Evolutionary conservation across 2,888 invertebrate species (phyloP), one percentile per base, ranked within the genome.

Genomic region (Keiferia lycopersicella): DNA sequence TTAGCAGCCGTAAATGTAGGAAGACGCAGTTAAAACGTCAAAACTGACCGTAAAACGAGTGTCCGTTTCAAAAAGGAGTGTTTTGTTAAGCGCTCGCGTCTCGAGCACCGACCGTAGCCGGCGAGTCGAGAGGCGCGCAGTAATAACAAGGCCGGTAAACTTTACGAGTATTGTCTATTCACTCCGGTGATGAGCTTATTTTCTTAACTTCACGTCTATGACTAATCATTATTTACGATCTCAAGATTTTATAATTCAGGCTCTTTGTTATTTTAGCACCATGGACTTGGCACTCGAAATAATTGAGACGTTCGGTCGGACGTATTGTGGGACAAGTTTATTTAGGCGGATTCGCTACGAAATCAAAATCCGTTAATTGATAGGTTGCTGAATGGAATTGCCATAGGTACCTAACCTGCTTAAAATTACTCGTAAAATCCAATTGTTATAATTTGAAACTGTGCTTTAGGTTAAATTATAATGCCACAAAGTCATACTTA

Each of bases 361-460:
- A 80, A 77, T 71, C 71, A 68, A 71, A 51, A 73, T 73, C 67
- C 67, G 75, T 79, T 88, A 88, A 90, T 88, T 87, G 86, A 83
- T 86, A 83, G 79, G 80, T 88, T 84, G 83, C 83, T 75, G 86
- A 86, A 88, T 89, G 86, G 82, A 85, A 88, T 90, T 82, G 86
- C 88, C 30, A 74, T 87, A 88, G n/a, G n/a, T n/a, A n/a, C n/a
- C n/a, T n/a, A n/a, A n/a, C n/a, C 70, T 73, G 76, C 64, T 41
- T 51, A 69, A 79, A 85, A 89, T 89, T 90, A 87, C 86, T 76
- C 79, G 6, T 30, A 84, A 83, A 88, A 86, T 86, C 87, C 83
- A 83, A 83, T 87, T 88, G 81, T 86, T 87, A 80, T 87, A 89
- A 84, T 89, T 89, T 86, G 87, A 90, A 88, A 87, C 82, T 73